Base-by-base conservation (phyloP, 2,888 invertebrate genomes). In the Eudasyphora cyanicolor region DNA sequence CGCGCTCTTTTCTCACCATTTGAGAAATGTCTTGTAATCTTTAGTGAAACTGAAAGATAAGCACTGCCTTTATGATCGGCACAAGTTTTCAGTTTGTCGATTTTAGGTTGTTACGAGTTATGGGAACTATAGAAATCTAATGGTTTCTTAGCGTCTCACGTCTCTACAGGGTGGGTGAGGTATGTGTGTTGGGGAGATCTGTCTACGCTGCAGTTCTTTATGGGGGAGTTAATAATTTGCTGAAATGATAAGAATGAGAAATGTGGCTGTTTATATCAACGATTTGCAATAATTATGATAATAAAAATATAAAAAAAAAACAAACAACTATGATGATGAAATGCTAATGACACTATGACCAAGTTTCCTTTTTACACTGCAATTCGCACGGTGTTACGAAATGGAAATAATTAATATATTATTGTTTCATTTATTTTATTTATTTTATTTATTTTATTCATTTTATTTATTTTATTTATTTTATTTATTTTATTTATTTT, bases 191-290 rank as follows among this genome's bases (percentile, higher is more conserved):
- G 29, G 32, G 57, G 4, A 14, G 57, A 14, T 29, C 29, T 29
- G 29, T 60, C 60, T 60, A n/a, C 29, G 5, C 27, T 60, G n/a
- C n/a, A n/a, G 14, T 29, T n/a, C 24, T 24, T 60, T 29, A 60
- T 60, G 60, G 29, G 42, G 42, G 42, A 21, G 67, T 24, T 42
- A 17, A 38, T 67, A 42, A 21, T 12, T 38, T 19, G 21, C 67
- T 67, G 67, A 67, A 67, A 67, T 42, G 67, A 67, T 67, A 67
- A 67, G 67, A 67, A 35, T 4, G 49, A 57, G 3, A 35, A 21
- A 29, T 5, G 62, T 27, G 27, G 17, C 17, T 12, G 35, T 64
- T 35, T 35, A 38, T 38, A 38, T 64, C 10, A 64, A 64, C 38
- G 38, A 60, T 60, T 60, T 60, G 60, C 60, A 60, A 60, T 60